Conservation (phyloP, 2,888 invertebrate species). For the Punctoribates punctum region DNA sequence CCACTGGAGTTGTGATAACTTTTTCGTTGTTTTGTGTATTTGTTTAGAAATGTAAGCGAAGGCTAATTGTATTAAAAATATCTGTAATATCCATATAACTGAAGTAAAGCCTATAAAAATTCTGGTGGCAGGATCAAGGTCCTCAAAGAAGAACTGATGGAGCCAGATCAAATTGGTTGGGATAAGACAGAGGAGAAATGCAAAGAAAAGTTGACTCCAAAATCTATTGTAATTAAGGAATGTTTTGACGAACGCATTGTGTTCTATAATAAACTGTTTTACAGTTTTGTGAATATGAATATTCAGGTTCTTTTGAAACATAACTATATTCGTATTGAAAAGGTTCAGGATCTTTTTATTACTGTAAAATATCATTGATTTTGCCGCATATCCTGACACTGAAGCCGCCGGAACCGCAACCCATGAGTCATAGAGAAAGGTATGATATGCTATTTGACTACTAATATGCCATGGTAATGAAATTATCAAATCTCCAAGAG, state of each 20-base stretch:
- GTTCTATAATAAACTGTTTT: neutral
- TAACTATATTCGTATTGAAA: neutral
- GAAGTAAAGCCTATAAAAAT: neutral
- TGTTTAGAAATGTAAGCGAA: neutral
- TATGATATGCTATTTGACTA: neutral
- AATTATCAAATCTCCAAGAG: too few species aligned
- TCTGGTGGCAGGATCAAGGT: neutral
- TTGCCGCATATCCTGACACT: too few species aligned
- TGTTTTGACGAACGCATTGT: neutral
- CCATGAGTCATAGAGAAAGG: neutral
- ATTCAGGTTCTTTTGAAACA: neutral
- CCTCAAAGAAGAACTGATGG: neutral
- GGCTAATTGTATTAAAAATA: neutral
- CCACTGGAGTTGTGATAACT: neutral
- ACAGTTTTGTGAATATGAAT: neutral
- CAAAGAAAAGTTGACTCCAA: conserved; percentile 7
- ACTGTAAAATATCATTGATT: too few species aligned
- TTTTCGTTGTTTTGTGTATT: neutral
- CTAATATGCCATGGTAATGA: neutral
- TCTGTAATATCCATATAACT: neutral
- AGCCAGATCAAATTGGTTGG: neutral
- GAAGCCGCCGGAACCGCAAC: too few species aligned
- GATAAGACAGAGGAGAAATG: neutral
- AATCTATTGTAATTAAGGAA: neutral
- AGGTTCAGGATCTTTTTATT: neutral